Evolutionary conservation across 1,140 invertebrate genomes (phyloP).

Genomic region (Coptotermes formosanus): DNA sequence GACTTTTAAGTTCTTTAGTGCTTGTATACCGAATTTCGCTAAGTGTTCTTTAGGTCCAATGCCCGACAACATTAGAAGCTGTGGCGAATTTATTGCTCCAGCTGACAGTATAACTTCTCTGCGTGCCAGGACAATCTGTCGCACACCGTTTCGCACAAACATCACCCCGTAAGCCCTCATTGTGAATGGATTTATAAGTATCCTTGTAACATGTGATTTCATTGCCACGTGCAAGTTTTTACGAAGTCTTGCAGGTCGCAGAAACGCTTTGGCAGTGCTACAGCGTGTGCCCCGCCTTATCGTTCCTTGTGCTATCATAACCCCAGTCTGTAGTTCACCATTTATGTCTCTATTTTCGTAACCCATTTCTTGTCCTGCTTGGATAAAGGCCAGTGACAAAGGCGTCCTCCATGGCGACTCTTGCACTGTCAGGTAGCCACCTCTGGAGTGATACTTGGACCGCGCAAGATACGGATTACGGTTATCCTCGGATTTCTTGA

Average conservation of each 20-base stretch:
- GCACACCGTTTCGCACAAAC: constrained; percentile 66
- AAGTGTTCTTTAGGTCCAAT: constrained; percentile 78
- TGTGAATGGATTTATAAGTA: constrained; percentile 68
- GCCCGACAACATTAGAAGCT: constrained; percentile 84
- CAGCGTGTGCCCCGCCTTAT: constrained; percentile 82
- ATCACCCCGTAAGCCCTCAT: constrained; percentile 74
- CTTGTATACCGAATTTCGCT: constrained; percentile 63
- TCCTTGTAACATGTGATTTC: constrained; percentile 70
- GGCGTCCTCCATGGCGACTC: constrained; percentile 82
- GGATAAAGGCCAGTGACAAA: constrained; percentile 75
- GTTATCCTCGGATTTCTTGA: constrained; percentile 87
- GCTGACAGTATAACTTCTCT: constrained; percentile 62
- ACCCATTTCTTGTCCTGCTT: constrained; percentile 82
- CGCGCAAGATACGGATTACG: constrained; percentile 73
- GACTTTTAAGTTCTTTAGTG: constrained; percentile 71
- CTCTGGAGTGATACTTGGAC: constrained; percentile 69
- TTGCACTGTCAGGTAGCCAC: constrained; percentile 78
- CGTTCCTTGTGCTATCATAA: constrained; percentile 88
- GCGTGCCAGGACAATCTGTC: constrained; percentile 62
- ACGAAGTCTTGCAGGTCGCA: constrained; percentile 72
- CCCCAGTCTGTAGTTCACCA: constrained; percentile 77
- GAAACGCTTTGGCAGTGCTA: constrained; percentile 86
- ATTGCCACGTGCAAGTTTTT: constrained; percentile 77
- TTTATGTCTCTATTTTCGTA: constrained; percentile 87
- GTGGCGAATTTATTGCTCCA: constrained; percentile 71